Percentiles rank a stretch among this genome's conserved stretches.
Evolutionary conservation across 2,113 vertebrate genomes (phyloP).

Genomic region (Phylloscopus trochiloides): DNA sequence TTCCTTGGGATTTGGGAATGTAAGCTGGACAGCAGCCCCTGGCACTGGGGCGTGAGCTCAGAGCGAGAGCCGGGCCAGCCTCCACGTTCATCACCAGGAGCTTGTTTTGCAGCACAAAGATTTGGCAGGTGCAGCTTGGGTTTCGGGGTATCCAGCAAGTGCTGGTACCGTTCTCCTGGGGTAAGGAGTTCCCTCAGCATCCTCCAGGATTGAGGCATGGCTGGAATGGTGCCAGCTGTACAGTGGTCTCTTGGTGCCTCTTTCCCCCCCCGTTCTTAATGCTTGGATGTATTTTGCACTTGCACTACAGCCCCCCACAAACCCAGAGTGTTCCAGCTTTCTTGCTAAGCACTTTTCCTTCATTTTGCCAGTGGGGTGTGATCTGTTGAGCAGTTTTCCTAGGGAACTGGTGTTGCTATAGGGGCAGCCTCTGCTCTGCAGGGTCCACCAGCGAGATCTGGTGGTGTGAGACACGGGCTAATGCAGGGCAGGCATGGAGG

Average conservation of each 20-base stretch:
- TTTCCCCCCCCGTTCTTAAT: neutral
- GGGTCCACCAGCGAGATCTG: neutral
- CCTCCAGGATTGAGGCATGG: rapidly evolving
- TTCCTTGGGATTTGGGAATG: neutral
- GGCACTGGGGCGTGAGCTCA: rapidly evolving
- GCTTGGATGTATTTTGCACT: neutral
- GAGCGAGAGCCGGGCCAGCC: neutral
- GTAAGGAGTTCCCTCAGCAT: neutral
- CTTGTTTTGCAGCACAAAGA: neutral
- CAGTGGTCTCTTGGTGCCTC: neutral
- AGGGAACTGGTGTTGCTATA: neutral
- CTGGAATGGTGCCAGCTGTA: neutral
- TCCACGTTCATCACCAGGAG: neutral
- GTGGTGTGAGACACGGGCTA: neutral
- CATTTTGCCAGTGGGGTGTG: rapidly evolving
- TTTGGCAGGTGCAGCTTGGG: neutral
- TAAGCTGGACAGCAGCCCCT: neutral
- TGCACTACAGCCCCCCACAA: neutral
- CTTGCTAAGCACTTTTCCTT: neutral
- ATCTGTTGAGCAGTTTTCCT: neutral
- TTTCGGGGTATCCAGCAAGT: neutral
- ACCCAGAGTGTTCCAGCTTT: neutral
- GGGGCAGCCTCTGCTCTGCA: neutral
- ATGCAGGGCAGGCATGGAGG: neutral
- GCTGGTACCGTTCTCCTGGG: rapidly evolving